Conservation (phyloP, 2,113 vertebrate species). For the Ploceus nigricollis region DNA sequence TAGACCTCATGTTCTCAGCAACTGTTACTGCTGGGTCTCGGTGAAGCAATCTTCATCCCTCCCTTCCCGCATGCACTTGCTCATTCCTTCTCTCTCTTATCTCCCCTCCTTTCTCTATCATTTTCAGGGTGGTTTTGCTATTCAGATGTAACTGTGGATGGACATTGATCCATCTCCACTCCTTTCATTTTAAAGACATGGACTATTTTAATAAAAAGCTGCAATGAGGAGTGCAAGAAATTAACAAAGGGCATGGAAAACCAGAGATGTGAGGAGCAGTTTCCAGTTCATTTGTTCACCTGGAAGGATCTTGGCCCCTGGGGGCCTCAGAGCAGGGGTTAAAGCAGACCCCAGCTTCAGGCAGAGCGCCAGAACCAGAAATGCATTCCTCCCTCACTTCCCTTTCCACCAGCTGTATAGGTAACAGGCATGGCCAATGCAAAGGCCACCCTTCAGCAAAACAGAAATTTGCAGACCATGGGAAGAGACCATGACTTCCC, state of each 20-base stretch:
- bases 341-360: background rate
- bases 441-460: background rate
- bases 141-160: constrained; percentile 41
- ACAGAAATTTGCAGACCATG: background rate
- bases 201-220: constrained; percentile 27
- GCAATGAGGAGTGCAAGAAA: background rate
- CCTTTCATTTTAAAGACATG: constrained; percentile 33
- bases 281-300: background rate
- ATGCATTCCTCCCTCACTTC: background rate
- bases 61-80: background rate
- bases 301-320: background rate
- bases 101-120: background rate
- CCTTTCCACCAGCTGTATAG: background rate
- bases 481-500: background rate
- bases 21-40: background rate
- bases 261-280: background rate
- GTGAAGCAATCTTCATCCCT: background rate
- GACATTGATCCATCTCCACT: background rate
- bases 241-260: background rate
- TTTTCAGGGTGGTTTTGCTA: constrained; percentile 15
- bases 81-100: background rate
- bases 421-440: background rate
- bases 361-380: background rate
- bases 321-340: background rate
- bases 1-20: background rate